A percentile compares a stretch with the other conserved stretches of the same genome.
Evolutionary conservation across 23 tunicate genomes (phyloP).

Genomic region (Ciona savignyi): DNA sequence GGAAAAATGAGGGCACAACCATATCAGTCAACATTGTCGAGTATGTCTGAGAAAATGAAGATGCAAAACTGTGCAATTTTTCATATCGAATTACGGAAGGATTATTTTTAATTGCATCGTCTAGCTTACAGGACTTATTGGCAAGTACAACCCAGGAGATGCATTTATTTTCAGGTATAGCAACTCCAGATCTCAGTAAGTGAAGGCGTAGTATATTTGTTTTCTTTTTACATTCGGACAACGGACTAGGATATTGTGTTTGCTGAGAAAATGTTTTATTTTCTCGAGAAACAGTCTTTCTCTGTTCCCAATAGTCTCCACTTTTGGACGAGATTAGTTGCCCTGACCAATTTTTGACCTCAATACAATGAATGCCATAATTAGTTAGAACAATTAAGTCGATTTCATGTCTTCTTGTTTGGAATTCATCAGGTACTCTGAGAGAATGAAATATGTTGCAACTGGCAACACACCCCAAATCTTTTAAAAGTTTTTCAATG

Average conservation of each 20-base stretch:
- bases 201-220: conserved; percentile 60
- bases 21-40: conserved; percentile 43
- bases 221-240: conserved; percentile 37
- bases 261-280: conserved; percentile 13
- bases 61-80: conserved; percentile 26
- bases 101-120: conserved; percentile 36
- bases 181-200: conserved; percentile 66
- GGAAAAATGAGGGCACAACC: conserved; percentile 65
- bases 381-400: conserved; percentile 61
- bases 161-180: conserved; percentile 29
- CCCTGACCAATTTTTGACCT: conserved; percentile 85
- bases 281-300: background rate
- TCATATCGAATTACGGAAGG: conserved; percentile 45
- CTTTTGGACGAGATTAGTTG: conserved; percentile 30
- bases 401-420: conserved; percentile 81
- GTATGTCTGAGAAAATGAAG: conserved; percentile 28
- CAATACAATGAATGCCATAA: conserved; percentile 75
- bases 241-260: conserved; percentile 49
- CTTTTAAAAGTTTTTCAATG: conserved; percentile 36
- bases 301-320: conserved; percentile 59
- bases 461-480: conserved; percentile 28
- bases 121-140: conserved; percentile 46
- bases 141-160: conserved; percentile 42
- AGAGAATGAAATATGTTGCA: conserved; percentile 47
- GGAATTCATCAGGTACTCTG: conserved; percentile 80